Base-by-base conservation (phyloP, 1,140 invertebrate genomes). In the Pseudomyrmex cubaensis region DNA sequence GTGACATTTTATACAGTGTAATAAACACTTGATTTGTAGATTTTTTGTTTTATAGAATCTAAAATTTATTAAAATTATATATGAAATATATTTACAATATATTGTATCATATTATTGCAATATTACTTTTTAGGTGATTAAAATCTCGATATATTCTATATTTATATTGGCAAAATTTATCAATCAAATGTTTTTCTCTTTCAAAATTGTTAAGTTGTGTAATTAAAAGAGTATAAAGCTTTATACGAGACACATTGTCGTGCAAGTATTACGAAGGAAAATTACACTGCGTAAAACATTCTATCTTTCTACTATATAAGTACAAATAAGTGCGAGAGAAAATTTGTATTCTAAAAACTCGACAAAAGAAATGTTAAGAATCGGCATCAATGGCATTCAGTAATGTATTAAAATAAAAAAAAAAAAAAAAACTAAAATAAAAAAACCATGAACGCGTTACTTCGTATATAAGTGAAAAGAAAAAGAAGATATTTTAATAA, bases 361-460 rank as follows among this genome's bases (percentile, higher is more conserved):
- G 13, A 35, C 35, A 59, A 62, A 78, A 35, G 17, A 72, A 22
- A 54, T 13, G n/a, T 88, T 88, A 85, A 87, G 83, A 88, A 88
- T 88, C 86, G 86, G 77, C 87, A 88, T 88, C 86, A 56, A 59
- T 83, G 9, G 17, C 52, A 76, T 82, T 72, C 66, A 67, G 56
- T 67, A 25, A 46, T 78, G 12, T 70, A 72, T 50, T 77, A 46
- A 50, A 72, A n/a, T n/a, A n/a, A n/a, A n/a, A n/a, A n/a, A n/a
- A n/a, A n/a, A n/a, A 72, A n/a, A n/a, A n/a, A n/a, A n/a, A n/a
- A n/a, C n/a, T n/a, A n/a, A n/a, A n/a, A n/a, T n/a, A 13, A 12
- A 35, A 35, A 35, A 35, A 35, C 5, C 5, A 35, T 35, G 35
- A 35, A 35, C 7, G 35, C 35, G 35, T 35, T 70, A 54, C 12